A percentile compares a stretch with the other conserved stretches of the same genome.
Evolutionary conservation across 2,113 vertebrate genomes (phyloP).

Genomic region (Pristiophorus japonicus): DNA sequence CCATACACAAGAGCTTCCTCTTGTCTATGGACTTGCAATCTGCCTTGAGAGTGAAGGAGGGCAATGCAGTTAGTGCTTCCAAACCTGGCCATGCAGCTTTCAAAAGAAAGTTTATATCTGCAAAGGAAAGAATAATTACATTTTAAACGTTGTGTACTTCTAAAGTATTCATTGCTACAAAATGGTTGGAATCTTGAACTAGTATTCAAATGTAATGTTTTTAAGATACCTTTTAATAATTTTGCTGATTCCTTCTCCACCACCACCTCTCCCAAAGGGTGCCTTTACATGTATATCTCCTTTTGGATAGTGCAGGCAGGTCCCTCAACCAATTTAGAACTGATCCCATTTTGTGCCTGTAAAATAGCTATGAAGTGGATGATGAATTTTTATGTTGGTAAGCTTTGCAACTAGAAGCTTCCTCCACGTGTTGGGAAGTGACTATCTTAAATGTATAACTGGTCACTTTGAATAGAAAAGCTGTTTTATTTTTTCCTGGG

Average conservation of each 20-base stretch:
- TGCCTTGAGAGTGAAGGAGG: constrained; percentile 50
- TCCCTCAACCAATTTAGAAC: background rate
- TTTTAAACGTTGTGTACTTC: constrained; percentile 42
- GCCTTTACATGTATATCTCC: background rate
- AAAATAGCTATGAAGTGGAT: background rate
- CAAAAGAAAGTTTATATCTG: constrained; percentile 44
- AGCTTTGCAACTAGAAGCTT: background rate
- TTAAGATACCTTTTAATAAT: background rate
- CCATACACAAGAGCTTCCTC: constrained; percentile 52
- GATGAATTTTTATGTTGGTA: background rate
- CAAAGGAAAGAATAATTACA: constrained; percentile 39
- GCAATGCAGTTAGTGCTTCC: constrained; percentile 53
- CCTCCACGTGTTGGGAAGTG: background rate
- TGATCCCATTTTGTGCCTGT: background rate
- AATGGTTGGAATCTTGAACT: constrained; percentile 33
- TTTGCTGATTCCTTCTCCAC: background rate
- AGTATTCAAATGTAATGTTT: background rate
- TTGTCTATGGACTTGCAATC: constrained; percentile 47
- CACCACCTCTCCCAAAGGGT: no score
- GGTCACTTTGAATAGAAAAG: background rate
- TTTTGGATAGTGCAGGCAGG: background rate
- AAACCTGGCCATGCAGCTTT: constrained; percentile 45
- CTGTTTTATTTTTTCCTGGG: background rate
- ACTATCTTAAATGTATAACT: background rate
- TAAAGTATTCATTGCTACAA: constrained; percentile 36